Evolutionary conservation across 2,888 invertebrate species (phyloP).

Genomic region (Pilophorus perplexus): DNA sequence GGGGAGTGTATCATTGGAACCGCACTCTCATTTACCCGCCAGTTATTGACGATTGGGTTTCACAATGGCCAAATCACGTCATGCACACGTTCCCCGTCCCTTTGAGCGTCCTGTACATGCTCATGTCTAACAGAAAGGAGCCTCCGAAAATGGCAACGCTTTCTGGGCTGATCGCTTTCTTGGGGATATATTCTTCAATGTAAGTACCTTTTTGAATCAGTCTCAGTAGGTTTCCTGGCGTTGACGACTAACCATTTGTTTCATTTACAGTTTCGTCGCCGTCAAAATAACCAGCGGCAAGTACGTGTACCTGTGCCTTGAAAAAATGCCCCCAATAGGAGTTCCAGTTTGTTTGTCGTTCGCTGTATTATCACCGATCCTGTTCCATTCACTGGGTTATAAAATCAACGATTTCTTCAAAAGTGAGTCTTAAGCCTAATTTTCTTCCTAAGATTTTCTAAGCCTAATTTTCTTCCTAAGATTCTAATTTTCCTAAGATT

Average conservation of each 20-base stretch:
- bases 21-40: constrained; percentile 59
- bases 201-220: constrained; percentile 34
- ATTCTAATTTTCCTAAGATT: no score
- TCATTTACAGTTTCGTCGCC: constrained; percentile 14
- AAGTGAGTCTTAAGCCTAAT: no score
- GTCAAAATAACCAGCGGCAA: constrained; percentile 8
- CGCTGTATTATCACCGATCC: neutral
- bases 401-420: constrained; percentile 27
- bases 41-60: constrained; percentile 56
- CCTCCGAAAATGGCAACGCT: constrained; percentile 46
- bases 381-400: constrained; percentile 32
- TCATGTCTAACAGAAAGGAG: constrained; percentile 50
- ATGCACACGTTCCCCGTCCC: constrained; percentile 59
- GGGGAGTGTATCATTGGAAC: constrained; percentile 57
- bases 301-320: constrained; percentile 23
- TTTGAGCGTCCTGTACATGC: constrained; percentile 56
- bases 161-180: constrained; percentile 44
- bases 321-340: constrained; percentile 1
- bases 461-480: no score
- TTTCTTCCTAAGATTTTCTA: no score
- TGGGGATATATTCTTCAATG: constrained; percentile 43
- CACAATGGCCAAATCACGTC: constrained; percentile 61
- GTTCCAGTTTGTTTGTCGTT: constrained; percentile 13
- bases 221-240: neutral
- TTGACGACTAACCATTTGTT: no score